A percentile compares a stretch with the other conserved stretches of the same genome.
Conservation (phyloP, 2,797 vertebrate genomes). For the Nannoperca australis region DNA sequence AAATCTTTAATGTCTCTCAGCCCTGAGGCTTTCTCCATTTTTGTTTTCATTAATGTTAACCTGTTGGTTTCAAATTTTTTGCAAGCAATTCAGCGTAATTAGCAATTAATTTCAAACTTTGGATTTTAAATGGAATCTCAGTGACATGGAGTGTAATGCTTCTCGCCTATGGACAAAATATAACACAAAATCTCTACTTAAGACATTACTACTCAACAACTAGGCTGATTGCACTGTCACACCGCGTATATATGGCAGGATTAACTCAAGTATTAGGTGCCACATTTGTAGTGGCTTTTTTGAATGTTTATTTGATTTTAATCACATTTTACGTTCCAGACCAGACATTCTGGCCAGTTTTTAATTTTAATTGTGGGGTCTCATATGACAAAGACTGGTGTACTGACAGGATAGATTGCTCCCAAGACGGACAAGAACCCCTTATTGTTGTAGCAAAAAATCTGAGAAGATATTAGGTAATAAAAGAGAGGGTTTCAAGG, state of each 20-base stretch:
- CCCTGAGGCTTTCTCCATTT: constrained; percentile 53
- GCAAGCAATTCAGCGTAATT: constrained; percentile 67
- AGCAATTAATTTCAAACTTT: constrained; percentile 67
- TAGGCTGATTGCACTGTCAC: background rate
- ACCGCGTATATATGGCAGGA: background rate
- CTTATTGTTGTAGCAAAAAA: background rate
- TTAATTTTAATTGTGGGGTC: background rate
- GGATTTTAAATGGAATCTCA: constrained; percentile 55
- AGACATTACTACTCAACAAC: background rate
- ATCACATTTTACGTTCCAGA: background rate
- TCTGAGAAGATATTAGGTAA: background rate
- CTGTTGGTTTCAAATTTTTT: constrained; percentile 75
- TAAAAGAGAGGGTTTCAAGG: background rate
- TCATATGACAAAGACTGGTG: background rate
- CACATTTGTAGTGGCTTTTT: background rate
- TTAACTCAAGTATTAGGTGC: constrained; percentile 7
- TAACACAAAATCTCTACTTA: constrained; percentile 13
- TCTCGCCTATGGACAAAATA: constrained; percentile 40
- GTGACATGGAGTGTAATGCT: constrained; percentile 20
- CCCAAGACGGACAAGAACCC: background rate
- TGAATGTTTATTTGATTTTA: background rate
- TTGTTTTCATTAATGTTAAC: constrained; percentile 70
- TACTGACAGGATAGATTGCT: background rate
- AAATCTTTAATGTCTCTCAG: constrained; percentile 60
- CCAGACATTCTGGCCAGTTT: background rate